These are phyloP conservation scores for Calameuta filiformis DNA, from an alignment of 2,888 invertebrate species.

Conservation along the genomic window DNA sequence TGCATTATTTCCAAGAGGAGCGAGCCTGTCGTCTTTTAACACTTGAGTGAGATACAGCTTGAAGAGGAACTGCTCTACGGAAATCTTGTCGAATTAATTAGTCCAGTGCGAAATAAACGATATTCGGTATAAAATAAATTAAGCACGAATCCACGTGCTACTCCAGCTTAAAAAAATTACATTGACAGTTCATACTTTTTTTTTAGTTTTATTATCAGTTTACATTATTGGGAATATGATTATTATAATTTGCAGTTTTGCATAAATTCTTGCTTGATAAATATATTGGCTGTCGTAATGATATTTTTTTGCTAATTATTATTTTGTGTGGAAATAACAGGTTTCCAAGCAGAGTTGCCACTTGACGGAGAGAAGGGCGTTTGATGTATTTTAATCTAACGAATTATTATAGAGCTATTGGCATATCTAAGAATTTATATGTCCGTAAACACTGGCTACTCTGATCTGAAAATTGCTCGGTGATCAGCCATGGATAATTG, in stretches of 20 bases:
- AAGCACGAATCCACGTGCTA: not conserved
- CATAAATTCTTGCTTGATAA: not conserved
- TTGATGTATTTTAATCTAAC: not conserved
- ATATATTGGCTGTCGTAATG: not conserved
- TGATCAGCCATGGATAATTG: not conserved
- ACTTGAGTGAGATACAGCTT: not conserved
- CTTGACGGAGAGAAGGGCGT: not conserved
- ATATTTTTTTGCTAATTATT: not conserved
- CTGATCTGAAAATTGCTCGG: not conserved
- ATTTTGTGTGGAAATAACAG: not conserved
- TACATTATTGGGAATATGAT: not conserved
- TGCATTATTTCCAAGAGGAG: constrained; percentile 36
- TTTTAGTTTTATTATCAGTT: not conserved
- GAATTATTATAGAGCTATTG: not conserved
- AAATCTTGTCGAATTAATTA: not conserved
- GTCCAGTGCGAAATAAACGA: not conserved
- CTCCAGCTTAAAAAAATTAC: not conserved
- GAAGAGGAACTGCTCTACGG: not conserved
- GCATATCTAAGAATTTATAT: not conserved
- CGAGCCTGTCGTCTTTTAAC: not conserved
- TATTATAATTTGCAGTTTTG: not conserved
- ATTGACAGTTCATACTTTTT: not conserved
- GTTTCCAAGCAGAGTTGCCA: not conserved
- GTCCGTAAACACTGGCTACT: not conserved
- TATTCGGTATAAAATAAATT: not conserved